Base-by-base conservation (phyloP, 1,140 invertebrate species). In the Drosophila sturtevanti region DNA sequence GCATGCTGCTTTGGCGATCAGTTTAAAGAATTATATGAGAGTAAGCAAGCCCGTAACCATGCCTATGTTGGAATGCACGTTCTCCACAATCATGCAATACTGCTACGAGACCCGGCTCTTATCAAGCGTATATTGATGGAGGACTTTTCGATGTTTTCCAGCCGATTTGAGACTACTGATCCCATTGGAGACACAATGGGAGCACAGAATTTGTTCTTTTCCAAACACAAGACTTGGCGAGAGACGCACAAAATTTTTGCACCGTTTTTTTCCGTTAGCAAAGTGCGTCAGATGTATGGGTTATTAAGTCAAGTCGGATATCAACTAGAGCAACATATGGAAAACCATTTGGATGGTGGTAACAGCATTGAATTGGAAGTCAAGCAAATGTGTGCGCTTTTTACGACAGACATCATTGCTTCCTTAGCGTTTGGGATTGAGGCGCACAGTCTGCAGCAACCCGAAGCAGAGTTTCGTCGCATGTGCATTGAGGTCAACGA, bases 361-460 rank as follows among this genome's bases (percentile, higher is more conserved):
- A 18, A 51, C 4, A 16, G 35, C 10, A 48, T 79, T 59, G 78
- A 85, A 31, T 34, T 85, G 27, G 89, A 91, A 48, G 72, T 91
- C 0, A 91, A 91, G 24, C 63, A 89, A 18, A 18, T 91, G 22
- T 89, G 85, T 18, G 85, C 85, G 0, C 69, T 89, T 0, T 91
- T 87, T 16, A 91, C 85, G n/a, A 94, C 94, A n/a, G 94, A 95
- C 81, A 93, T 94, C 0, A 94, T 95, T 59, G 93, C 93, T 2
- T 93, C 92, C 5, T 92, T 93, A 69, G 94, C 93, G 10, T 94
- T 94, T 73, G 94, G 94, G 21, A 90, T 94, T 67, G 92, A 94
- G 68, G 92, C 93, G 5, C 93, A 94, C 34, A 92, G 93, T 1
- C 71, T 94, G 21, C 92, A 91, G 16, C 89, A 93, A 69, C 90